Evolutionary conservation across 2,797 vertebrate genomes (phyloP), one percentile per base, ranked within the genome.

Genomic region (Rousettus madagascariensis): DNA sequence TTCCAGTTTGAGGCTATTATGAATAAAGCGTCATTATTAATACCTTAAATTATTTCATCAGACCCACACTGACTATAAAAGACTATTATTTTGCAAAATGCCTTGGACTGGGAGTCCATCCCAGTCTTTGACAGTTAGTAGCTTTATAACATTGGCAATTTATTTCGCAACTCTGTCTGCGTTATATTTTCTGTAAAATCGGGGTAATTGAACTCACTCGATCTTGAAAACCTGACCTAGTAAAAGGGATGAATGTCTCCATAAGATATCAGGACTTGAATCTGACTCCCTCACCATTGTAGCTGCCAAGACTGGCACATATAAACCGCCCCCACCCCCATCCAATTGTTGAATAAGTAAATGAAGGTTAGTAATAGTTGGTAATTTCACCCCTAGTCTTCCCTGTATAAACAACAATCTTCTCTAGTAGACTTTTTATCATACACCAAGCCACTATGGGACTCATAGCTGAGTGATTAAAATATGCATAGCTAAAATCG

Each of bases 281-380:
- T 74, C 59, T 90, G 89, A 96, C 57, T 96, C 86, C 75, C 17
- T 80, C 20, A 4, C 69, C 83, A 38, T 33, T 90, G 46, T 30
- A 82, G 19, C 38, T 71, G 24, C 36, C 0, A 15, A 66, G n/a
- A 6, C 28, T 93, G 69, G 71, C 77, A 53, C 7, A 4, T 16
- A 68, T 83, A 94, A 75, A 90, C 93, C 26, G 3, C 75, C 75
- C 75, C 55, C 12, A 65, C 75, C 79, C 77, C 61, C 38, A 38
- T 38, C 38, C 12, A 65, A 53, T 75, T 93, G 68, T 80, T 85
- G 91, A 93, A 87, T 87, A 91, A 86, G 86, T 94, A 71, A 71
- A 91, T 90, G 55, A 90, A 72, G 78, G 84, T 91, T 95, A 91
- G 89, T 87, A 93, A 92, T 86, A 92, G 57, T 90, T 96, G 82